Percentiles rank a stretch among this genome's conserved stretches.
These are phyloP conservation scores for Amphiprion ocellaris DNA, from an alignment of 2,113 vertebrate genomes.

Conservation along the genomic window DNA sequence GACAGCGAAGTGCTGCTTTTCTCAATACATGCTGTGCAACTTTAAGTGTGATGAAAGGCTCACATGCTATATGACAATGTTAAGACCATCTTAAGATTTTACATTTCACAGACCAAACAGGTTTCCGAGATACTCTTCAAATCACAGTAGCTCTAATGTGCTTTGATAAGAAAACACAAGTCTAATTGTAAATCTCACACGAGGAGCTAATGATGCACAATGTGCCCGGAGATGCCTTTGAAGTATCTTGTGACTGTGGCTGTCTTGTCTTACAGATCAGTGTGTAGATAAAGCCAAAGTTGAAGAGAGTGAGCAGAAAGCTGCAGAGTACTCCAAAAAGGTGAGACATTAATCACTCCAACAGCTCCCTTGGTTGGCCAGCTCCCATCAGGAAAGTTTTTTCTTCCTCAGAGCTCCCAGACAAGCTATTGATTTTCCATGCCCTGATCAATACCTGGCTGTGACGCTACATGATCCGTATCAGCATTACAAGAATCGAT, in stretches of 20 bases:
- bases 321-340: constrained; percentile 96
- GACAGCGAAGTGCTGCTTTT: neutral
- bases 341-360: constrained; percentile 85
- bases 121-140: neutral
- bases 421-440: constrained; percentile 83
- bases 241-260: neutral
- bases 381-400: constrained; percentile 78
- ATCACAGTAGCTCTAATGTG: neutral
- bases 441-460: constrained; percentile 84
- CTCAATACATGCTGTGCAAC: neutral
- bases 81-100: neutral
- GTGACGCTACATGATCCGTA: constrained; percentile 85
- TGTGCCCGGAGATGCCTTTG: neutral
- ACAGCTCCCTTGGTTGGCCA: constrained; percentile 65
- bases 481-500: constrained; percentile 82
- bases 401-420: constrained; percentile 74
- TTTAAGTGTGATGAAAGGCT: neutral
- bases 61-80: neutral
- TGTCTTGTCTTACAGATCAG: constrained; percentile 86
- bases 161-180: neutral
- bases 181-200: constrained; percentile 17
- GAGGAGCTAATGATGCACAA: neutral
- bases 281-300: constrained; percentile 97
- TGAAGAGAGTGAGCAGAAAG: constrained; percentile 96
- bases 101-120: neutral